phyloP scores from a whole-genome alignment of 2,888 invertebrate genomes.

The Ophion costatus region DNA sequence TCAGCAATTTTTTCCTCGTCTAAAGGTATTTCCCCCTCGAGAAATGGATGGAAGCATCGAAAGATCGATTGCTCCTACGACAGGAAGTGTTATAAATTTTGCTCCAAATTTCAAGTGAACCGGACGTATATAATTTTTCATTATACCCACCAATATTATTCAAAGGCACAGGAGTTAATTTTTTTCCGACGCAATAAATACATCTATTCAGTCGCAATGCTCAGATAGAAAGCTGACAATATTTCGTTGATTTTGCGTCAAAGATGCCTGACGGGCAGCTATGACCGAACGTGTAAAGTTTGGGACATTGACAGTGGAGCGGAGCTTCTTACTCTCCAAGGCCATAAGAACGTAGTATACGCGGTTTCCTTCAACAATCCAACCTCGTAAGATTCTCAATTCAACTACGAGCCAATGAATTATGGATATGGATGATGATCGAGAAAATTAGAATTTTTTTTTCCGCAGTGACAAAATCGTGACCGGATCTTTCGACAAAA shows the following conservation, averaged over 20 bases:
- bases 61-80: too few species aligned
- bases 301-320: constrained; percentile 90
- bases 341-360: constrained; percentile 93
- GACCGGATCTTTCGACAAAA: constrained; percentile 93
- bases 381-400: constrained; percentile 85
- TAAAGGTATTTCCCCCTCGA: too few species aligned
- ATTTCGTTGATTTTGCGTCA: constrained; percentile 23
- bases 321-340: constrained; percentile 88
- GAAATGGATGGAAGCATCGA: too few species aligned
- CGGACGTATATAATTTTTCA: too few species aligned
- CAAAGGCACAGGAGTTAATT: too few species aligned
- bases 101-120: too few species aligned
- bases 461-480: constrained; percentile 87
- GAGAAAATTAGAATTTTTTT: neutral
- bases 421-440: neutral
- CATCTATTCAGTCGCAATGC: too few species aligned
- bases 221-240: neutral
- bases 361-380: constrained; percentile 92
- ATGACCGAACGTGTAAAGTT: constrained; percentile 93
- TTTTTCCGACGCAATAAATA: too few species aligned
- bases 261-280: constrained; percentile 92
- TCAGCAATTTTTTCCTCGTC: too few species aligned
- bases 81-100: too few species aligned
- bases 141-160: too few species aligned
- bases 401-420: neutral